Evolutionary conservation across 1,140 invertebrate genomes (phyloP), one percentile per base, ranked within the genome.

Genomic region (Sesamia nonagrioides): DNA sequence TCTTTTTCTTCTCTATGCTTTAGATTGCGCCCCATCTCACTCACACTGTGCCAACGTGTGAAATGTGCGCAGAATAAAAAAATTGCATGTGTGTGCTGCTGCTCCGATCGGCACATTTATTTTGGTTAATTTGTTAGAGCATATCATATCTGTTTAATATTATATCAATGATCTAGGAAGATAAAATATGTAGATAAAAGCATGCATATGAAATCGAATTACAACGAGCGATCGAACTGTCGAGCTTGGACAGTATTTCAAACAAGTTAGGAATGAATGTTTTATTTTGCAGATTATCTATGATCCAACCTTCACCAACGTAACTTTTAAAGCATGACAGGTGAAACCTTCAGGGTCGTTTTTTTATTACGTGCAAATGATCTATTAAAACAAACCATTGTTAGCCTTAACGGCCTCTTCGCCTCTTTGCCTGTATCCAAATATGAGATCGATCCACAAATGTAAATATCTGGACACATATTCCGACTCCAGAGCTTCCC

Each of bases 361-460:
- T 54, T 72, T 79, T 71, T 80, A 58, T 80, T 1, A 82, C 27
- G 37, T 27, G 45, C 73, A 77, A 79, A 48, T 72, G 48, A 56
- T 82, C 40, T 40, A 63, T 42, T 66, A 42, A 77, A 33, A 91
- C 92, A 89, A 95, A 98, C 98, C 96, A 96, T 99, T 99, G 90
- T 98, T 95, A 35, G 98, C 97, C 94, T 97, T 97, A 40, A 96
- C 95, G 42, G 98, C 98, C 94, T 98, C 97, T 77, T 96, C 93
- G 58, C 98, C 98, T 85, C 96, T 95, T 91, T 99, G 98, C 88
- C 98, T 98, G 88, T 97, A 98, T 7, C 98, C 98, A 95, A 98
- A 99, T 84, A 99, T 98, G 58, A 99, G 95, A 95, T 99, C 98
- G 81, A 98, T 98, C 98, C 98, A 98, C 71, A 97, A 92, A 95